Percentiles rank a stretch among this genome's conserved stretches.
phyloP scores from a whole-genome alignment of 1,140 invertebrate genomes.

The Mya arenaria region DNA sequence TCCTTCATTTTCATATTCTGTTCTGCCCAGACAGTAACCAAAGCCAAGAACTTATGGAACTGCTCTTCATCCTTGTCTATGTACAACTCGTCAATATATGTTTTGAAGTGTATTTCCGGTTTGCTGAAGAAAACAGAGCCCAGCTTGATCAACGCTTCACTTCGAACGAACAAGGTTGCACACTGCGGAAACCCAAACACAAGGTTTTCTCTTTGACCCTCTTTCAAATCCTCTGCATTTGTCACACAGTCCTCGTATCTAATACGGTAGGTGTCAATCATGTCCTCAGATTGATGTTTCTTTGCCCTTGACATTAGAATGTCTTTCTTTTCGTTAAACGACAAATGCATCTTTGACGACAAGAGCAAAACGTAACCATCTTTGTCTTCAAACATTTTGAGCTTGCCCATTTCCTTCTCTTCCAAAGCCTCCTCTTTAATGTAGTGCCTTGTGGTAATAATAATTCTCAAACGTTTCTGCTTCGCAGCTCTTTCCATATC shows the following conservation, averaged over 20 bases:
- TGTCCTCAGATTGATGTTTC: neutral
- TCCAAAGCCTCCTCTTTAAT: conserved; percentile 14
- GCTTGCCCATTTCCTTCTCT: neutral
- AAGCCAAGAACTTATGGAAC: conserved; percentile 1
- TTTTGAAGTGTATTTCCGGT: conserved; percentile 12
- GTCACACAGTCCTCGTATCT: neutral
- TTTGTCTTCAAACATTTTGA: conserved; percentile 13
- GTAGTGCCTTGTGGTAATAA: conserved; percentile 24
- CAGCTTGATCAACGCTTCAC: neutral
- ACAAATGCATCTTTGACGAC: conserved; percentile 12
- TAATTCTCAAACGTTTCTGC: neutral
- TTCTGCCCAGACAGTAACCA: neutral
- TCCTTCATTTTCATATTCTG: neutral
- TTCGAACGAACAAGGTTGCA: conserved; percentile 6
- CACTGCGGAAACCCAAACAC: conserved; percentile 34
- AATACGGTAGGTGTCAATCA: neutral
- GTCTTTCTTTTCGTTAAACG: conserved; percentile 4
- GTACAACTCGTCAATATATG: conserved; percentile 2
- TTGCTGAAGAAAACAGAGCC: conserved; percentile 2
- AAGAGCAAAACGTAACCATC: conserved; percentile 1
- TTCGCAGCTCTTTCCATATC: neutral
- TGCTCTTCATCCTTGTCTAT: neutral
- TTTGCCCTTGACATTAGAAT: neutral
- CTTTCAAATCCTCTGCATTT: neutral
- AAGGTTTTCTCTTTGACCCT: neutral